Conservation (phyloP, 2,888 invertebrate species). For the Notocelia uddmanniana region DNA sequence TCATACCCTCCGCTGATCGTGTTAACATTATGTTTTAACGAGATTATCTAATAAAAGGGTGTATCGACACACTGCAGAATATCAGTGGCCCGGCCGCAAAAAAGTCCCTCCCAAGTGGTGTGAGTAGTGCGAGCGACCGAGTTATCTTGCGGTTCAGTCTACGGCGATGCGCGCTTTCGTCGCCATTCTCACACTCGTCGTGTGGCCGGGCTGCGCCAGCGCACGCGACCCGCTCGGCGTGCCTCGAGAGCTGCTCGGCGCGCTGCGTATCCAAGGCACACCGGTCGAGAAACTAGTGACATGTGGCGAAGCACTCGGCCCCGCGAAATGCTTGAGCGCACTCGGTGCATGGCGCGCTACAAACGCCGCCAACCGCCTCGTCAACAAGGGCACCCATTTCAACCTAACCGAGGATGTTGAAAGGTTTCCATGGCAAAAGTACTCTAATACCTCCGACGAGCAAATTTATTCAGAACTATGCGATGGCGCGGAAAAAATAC, state of each 20-base stretch:
- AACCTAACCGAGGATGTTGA: constrained; percentile 65
- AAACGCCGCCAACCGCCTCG: constrained; percentile 58
- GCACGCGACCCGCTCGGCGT: constrained; percentile 50
- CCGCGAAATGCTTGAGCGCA: constrained; percentile 85
- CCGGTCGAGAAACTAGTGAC: constrained; percentile 56
- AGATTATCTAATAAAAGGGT: background rate
- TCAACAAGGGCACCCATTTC: constrained; percentile 50
- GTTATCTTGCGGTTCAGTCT: constrained; percentile 65
- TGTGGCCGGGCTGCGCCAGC: constrained; percentile 64
- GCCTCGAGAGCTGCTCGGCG: constrained; percentile 50
- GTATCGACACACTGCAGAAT: constrained; percentile 15
- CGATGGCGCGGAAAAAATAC: constrained; percentile 78
- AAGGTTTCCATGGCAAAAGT: constrained; percentile 76
- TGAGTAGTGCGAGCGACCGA: constrained; percentile 56
- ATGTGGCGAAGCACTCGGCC: constrained; percentile 70
- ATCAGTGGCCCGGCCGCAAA: constrained; percentile 38
- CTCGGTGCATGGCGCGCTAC: constrained; percentile 83
- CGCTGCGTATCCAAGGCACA: constrained; percentile 55
- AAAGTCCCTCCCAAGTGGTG: constrained; percentile 62
- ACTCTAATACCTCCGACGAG: constrained; percentile 74
- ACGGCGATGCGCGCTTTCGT: constrained; percentile 80
- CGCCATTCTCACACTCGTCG: constrained; percentile 68
- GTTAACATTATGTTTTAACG: too few species aligned
- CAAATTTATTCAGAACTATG: constrained; percentile 81
- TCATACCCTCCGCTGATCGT: too few species aligned